A percentile compares a stretch with the other conserved stretches of the same genome.
phyloP scores from a whole-genome alignment of 92 coral and sea anemone genomes.

The Pocillopora meandrina region DNA sequence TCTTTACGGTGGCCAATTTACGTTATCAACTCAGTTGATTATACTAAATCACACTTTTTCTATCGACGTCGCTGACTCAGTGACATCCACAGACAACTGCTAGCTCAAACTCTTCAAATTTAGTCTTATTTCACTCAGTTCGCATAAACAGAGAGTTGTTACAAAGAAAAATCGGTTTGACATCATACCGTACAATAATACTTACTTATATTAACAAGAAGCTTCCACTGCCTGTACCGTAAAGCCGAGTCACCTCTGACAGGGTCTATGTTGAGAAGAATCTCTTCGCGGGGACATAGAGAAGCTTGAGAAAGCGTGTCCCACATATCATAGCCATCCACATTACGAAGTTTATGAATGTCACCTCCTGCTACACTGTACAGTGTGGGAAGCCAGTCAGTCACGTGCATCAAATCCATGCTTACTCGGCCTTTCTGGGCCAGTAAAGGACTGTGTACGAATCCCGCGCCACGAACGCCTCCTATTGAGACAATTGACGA shows the following conservation, averaged over 20 bases:
- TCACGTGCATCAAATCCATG: conserved; percentile 85
- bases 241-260: conserved; percentile 72
- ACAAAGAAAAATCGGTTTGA: background rate
- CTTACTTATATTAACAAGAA: conserved; percentile 54
- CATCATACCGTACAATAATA: conserved; percentile 42
- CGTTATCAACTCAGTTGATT: too few species aligned
- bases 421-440: conserved; percentile 83
- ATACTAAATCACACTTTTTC: too few species aligned
- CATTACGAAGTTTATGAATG: conserved; percentile 35
- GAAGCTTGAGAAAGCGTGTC: conserved; percentile 61
- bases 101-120: too few species aligned
- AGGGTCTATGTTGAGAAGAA: conserved; percentile 77
- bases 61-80: too few species aligned
- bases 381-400: conserved; percentile 91
- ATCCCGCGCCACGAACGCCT: conserved; percentile 91
- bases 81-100: too few species aligned
- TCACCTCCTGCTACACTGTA: conserved; percentile 79
- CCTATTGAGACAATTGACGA: conserved; percentile 33
- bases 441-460: conserved; percentile 89
- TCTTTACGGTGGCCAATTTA: too few species aligned
- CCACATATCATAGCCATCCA: conserved; percentile 92
- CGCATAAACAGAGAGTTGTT: background rate
- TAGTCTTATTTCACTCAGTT: too few species aligned
- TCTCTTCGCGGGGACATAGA: conserved; percentile 76
- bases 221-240: conserved; percentile 83